Evolutionary conservation across 2,888 invertebrate genomes (phyloP).

Genomic region (Caenorhabditis plicata): DNA sequence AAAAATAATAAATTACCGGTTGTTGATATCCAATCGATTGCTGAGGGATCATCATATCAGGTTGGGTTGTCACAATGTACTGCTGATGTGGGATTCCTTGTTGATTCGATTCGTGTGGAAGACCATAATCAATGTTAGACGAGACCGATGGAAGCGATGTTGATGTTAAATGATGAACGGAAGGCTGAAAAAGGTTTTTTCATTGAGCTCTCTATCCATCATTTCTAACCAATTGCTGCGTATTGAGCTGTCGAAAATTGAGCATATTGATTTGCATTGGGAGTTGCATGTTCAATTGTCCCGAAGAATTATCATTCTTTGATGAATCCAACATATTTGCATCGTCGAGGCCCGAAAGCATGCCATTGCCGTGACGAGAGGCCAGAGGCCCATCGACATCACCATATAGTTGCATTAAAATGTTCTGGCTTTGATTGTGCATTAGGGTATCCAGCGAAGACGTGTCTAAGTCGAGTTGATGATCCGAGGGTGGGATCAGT

Average conservation of each 20-base stretch:
- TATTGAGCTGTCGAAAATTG: slow-evolving; percentile 30
- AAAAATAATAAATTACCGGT: slow-evolving; percentile 4
- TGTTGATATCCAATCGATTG: slow-evolving; percentile 17
- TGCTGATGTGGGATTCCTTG: slow-evolving; percentile 29
- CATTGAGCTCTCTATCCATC: not conserved
- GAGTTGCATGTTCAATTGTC: slow-evolving; percentile 30
- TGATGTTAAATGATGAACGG: slow-evolving; percentile 49
- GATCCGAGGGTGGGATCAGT: slow-evolving; percentile 44
- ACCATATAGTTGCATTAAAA: slow-evolving; percentile 48
- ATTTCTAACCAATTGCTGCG: slow-evolving; percentile 34
- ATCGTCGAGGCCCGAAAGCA: slow-evolving; percentile 33
- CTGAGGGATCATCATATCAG: slow-evolving; percentile 45
- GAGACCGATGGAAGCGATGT: slow-evolving; percentile 42
- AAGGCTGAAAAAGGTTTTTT: slow-evolving; percentile 36
- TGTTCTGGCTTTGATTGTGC: slow-evolving; percentile 40
- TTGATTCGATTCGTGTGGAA: slow-evolving; percentile 9
- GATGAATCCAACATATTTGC: slow-evolving; percentile 20
- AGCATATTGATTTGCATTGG: slow-evolving; percentile 45
- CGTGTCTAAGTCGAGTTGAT: slow-evolving; percentile 49
- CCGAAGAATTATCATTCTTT: slow-evolving; percentile 15
- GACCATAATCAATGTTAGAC: slow-evolving; percentile 36
- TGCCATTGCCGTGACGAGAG: slow-evolving; percentile 24
- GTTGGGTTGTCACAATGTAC: slow-evolving; percentile 42
- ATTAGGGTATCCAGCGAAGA: slow-evolving; percentile 47
- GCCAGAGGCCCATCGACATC: slow-evolving; percentile 24